phyloP scores from a whole-genome alignment of 1,140 invertebrate species.

The Drosophila tropicalis region DNA sequence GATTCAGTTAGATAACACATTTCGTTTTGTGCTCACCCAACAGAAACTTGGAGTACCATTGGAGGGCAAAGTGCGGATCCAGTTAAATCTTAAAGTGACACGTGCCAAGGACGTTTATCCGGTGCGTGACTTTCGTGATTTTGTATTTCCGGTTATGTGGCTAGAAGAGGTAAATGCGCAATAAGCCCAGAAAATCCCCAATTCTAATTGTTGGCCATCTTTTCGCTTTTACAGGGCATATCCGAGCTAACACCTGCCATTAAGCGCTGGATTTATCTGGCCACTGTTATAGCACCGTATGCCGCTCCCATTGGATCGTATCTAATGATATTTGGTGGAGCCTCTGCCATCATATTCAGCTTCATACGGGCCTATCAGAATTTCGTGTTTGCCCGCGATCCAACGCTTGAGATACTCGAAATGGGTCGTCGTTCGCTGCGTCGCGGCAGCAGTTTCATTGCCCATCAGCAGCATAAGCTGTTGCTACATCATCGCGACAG shows the following conservation, averaged over 20 bases:
- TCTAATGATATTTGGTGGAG: slow-evolving; percentile 88
- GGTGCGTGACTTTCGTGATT: slow-evolving; percentile 90
- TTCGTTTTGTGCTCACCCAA: not conserved
- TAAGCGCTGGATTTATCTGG: slow-evolving; percentile 89
- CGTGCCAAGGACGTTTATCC: slow-evolving; percentile 88
- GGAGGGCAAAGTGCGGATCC: slow-evolving; percentile 91
- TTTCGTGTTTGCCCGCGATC: slow-evolving; percentile 88
- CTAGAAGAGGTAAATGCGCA: slow-evolving; percentile 88
- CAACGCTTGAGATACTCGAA: slow-evolving; percentile 89
- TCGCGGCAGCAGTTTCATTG: slow-evolving; percentile 88
- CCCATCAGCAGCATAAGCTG: slow-evolving; percentile 88
- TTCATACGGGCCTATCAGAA: slow-evolving; percentile 90
- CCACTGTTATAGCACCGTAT: slow-evolving; percentile 89
- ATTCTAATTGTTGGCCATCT: not conserved
- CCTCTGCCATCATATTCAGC: slow-evolving; percentile 86
- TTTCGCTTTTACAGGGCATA: slow-evolving; percentile 87
- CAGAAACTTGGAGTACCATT: slow-evolving; percentile 94
- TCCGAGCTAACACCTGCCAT: slow-evolving; percentile 90
- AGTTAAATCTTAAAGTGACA: slow-evolving; percentile 92
- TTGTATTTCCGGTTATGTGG: slow-evolving; percentile 94
- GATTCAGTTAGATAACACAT: too few species aligned
- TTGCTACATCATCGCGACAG: slow-evolving; percentile 85
- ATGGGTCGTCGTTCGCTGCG: slow-evolving; percentile 88
- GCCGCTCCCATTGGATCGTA: slow-evolving; percentile 88
- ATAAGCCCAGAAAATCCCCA: not conserved